Base-by-base conservation (phyloP, 1,140 invertebrate genomes). In the Drosophila malerkotliana region DNA sequence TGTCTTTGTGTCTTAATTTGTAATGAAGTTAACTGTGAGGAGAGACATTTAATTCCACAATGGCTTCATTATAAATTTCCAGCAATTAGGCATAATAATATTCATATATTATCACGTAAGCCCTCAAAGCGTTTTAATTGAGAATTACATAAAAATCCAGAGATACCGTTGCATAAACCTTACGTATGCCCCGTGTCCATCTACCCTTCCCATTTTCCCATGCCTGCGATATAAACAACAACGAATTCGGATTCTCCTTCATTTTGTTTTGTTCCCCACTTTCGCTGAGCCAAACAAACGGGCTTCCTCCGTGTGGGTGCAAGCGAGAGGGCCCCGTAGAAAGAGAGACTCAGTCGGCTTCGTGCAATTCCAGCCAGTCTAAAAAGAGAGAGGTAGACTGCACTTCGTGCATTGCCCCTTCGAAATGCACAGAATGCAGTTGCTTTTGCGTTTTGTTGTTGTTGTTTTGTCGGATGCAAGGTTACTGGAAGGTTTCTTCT, bases 211-310 rank as follows among this genome's bases (percentile, higher is more conserved):
- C 49, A 14, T 21, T 37, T n/a, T 18, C 14, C 8, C 51, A 14
- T 24, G 12, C 44, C 41, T 34, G 18, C 44, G 66, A 57, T 47
- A 54, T 24, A 37, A 58, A 45, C 28, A 72, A 45, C 59, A 79
- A 44, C 41, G 41, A 47, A 52, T 51, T 48, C 45, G 67, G 18
- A 18, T 85, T 80, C 74, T 80, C 52, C 62, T 14, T 63, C 64
- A 85, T 71, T 85, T 85, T 85, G 81, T 85, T 85, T 85, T 85
- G 81, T 85, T 85, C 81, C 52, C 14, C 48, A 73, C 14, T 63
- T 85, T 85, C 81, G 81, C 68, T 73, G 34, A 62, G 63, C 59
- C 52, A 74, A 78, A 69, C 79, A 82, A 77, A 82, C 53, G 55
- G 58, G 48, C 64, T 69, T 69, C 49, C 55, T 37, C 15, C 15